phyloP scores from a whole-genome alignment of 2,797 vertebrate species.

The Cuniculus paca region DNA sequence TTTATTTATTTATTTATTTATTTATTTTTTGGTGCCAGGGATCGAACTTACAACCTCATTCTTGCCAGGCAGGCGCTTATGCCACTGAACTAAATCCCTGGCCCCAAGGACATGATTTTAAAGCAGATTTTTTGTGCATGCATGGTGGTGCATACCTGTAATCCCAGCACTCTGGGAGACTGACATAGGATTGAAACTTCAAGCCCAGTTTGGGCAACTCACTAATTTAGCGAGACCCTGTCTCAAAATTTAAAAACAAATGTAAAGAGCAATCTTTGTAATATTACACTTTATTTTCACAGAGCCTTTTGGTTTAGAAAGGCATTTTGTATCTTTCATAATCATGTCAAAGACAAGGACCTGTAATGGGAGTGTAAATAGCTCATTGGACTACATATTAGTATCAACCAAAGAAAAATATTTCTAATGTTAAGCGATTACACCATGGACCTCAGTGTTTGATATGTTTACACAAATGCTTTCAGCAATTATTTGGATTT shows the following conservation, averaged over 20 bases:
- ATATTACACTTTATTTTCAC: slow-evolving; percentile 46
- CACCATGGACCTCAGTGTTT: neutral
- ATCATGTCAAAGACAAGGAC: slow-evolving; percentile 9
- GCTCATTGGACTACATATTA: neutral
- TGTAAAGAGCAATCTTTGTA: neutral
- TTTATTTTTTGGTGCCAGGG: no score
- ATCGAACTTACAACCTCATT: no score
- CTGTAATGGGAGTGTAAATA: neutral
- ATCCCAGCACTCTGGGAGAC: neutral
- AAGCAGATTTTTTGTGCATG: neutral
- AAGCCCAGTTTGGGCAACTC: no score
- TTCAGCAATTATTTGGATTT: slow-evolving; percentile 22
- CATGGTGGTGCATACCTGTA: neutral
- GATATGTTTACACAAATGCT: neutral
- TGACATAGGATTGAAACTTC: neutral
- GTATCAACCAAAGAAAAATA: neutral
- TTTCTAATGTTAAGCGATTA: neutral
- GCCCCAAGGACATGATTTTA: no score
- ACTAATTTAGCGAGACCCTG: neutral
- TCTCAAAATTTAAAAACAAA: neutral
- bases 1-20: no score
- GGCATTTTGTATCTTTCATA: neutral
- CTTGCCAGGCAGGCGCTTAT: no score
- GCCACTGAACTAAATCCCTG: no score
- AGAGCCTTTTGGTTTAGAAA: slow-evolving; percentile 18